These are phyloP conservation scores for Seriola dumerili DNA, from an alignment of 2,113 vertebrate genomes.

Conservation along the genomic window DNA sequence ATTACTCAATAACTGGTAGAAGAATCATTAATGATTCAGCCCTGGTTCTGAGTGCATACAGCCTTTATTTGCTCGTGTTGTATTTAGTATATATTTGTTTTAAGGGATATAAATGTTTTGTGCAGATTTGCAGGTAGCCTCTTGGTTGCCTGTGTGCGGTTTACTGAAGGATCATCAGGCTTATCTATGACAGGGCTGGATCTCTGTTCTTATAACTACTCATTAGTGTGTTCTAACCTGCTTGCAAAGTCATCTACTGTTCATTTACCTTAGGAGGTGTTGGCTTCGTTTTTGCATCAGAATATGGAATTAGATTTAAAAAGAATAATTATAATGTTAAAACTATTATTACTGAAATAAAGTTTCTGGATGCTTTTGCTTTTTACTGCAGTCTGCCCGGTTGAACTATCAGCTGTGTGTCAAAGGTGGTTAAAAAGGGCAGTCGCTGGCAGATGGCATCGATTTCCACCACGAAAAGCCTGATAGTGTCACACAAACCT, in stretches of 20 bases:
- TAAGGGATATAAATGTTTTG: neutral
- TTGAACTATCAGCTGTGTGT: conserved; percentile 14
- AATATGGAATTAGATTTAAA: neutral
- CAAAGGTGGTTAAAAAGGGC: conserved; percentile 31
- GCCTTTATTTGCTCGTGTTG: neutral
- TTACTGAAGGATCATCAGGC: conserved; percentile 1
- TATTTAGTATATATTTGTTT: neutral
- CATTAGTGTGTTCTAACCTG: neutral
- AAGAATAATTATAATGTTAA: neutral
- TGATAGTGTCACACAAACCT: conserved; percentile 39
- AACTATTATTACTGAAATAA: neutral
- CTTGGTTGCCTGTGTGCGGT: too few species aligned
- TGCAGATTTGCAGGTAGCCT: neutral
- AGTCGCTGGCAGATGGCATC: conserved; percentile 73
- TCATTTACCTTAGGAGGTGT: neutral
- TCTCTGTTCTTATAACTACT: neutral
- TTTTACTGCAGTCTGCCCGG: neutral
- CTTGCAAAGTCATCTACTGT: neutral
- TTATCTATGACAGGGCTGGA: neutral
- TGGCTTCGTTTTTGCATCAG: neutral
- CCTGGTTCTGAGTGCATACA: neutral
- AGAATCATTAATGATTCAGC: neutral
- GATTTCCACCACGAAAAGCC: conserved; percentile 30
- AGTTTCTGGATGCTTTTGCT: neutral
- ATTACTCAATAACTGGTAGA: neutral